Base-by-base conservation (phyloP, 2,797 vertebrate genomes). In the Esox masquinongy region DNA sequence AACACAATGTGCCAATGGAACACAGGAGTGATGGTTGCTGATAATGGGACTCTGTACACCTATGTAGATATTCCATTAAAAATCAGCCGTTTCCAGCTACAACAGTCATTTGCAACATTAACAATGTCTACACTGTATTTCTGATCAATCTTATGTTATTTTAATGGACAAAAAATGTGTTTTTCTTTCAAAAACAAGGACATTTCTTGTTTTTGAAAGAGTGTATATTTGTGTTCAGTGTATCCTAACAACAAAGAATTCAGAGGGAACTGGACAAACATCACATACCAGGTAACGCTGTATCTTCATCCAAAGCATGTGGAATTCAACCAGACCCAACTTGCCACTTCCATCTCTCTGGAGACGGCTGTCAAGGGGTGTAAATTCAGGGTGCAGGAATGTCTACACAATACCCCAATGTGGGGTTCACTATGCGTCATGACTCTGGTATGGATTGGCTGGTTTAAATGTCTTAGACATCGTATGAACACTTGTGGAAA, bases 281-380 rank as follows among this genome's bases (percentile, higher is more conserved):
- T 19, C 2, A 36, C 12, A 78, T 84, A 95, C 94, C 88, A 94
- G 68, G 76, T 93, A 95, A 81, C 84, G 93, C 75, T 93, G 90
- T 74, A 94, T 86, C 89, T 94, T 95, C 68, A 16, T 72, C 94
- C 94, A 95, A 51, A 94, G 81, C 59, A 72, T 4, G 34, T 94
- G 91, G 80, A 94, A 94, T 77, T 94, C 94, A 74, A 88, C 1
- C 70, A 95, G 79, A 39, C 92, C 92, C 78, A 94, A 74, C 31
- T 29, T 93, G 24, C 49, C 69, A 64, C 67, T 94, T 73, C 91
- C 93, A 69, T 94, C 89, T 91, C 75, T 94, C 94, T 94, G 84
- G 19, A 47, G 19, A 77, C 26, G n/a, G n/a, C 16, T 56, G 79
- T 90, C 80, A 85, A 90, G 87, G 75, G 53, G 79, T 19, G 53